These are phyloP conservation scores for Dasyornis broadbenti DNA, from an alignment of 2,113 vertebrate genomes.

Conservation along the genomic window DNA sequence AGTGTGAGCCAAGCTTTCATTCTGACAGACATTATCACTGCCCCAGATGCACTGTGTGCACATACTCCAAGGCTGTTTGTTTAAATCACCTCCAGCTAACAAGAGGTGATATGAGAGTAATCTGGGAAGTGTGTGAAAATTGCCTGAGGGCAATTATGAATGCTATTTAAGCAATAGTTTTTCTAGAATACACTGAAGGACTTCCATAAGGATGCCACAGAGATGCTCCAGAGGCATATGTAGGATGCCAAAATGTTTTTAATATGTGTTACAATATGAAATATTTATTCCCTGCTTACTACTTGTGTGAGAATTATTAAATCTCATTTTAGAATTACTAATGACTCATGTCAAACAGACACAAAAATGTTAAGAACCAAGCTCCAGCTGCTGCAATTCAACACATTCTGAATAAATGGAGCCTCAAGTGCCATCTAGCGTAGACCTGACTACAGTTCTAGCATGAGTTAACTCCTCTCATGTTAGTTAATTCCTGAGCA, in stretches of 20 bases:
- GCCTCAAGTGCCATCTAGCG: constrained; percentile 6
- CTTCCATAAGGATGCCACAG: not conserved
- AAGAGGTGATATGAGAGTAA: not conserved
- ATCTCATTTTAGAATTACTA: constrained; percentile 22
- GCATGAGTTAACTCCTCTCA: not conserved
- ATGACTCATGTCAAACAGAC: not conserved
- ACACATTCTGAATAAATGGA: not conserved
- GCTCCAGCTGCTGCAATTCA: not conserved
- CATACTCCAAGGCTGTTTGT: not conserved
- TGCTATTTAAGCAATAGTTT: not conserved
- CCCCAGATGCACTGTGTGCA: not conserved
- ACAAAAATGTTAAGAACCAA: not conserved
- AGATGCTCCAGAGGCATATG: not conserved
- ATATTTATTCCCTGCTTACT: constrained; percentile 23
- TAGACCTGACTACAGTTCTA: not conserved
- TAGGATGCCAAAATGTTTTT: not conserved
- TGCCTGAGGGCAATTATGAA: not conserved
- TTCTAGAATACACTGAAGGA: not conserved
- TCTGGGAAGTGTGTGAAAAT: not conserved
- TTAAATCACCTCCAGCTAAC: constrained; percentile 15
- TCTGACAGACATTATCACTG: not conserved
- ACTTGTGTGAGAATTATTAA: constrained; percentile 20
- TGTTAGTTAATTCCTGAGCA: not conserved
- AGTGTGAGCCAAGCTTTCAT: not conserved
- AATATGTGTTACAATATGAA: not conserved